Conservation (phyloP, 2,113 vertebrate species). For the Vicugna pacos region DNA sequence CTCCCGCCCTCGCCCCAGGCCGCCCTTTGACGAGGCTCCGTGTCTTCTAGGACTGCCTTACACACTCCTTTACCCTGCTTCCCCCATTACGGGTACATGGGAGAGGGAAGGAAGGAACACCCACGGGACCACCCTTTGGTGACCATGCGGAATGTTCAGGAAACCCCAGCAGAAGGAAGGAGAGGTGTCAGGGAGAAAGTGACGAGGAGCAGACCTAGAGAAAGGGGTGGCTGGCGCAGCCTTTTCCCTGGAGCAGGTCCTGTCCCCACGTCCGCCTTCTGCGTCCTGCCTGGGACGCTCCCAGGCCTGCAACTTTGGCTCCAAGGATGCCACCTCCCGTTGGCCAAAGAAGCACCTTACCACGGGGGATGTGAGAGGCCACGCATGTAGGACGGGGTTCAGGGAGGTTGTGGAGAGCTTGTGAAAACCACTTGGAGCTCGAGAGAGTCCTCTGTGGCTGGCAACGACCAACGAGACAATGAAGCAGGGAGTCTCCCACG, state of each 20-base stretch:
- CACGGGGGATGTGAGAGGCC: not conserved
- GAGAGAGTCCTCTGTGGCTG: not conserved
- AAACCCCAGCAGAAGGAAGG: not conserved
- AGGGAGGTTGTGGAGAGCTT: not conserved
- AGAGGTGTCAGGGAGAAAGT: not conserved
- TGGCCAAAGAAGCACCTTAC: not conserved
- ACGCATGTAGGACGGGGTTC: no score
- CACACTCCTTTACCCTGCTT: not conserved
- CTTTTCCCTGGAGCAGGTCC: no score
- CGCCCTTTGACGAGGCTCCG: not conserved
- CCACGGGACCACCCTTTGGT: not conserved
- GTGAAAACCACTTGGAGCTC: not conserved
- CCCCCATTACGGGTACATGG: not conserved
- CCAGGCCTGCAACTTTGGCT: no score
- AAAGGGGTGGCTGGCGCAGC: rapidly evolving
- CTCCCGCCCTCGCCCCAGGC: not conserved
- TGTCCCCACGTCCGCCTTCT: rapidly evolving
- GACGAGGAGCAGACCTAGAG: not conserved
- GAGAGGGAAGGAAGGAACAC: not conserved
- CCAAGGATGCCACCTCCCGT: not conserved
- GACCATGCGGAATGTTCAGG: not conserved
- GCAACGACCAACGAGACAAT: not conserved
- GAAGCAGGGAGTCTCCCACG: not conserved
- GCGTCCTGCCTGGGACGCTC: not conserved
- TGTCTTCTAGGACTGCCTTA: not conserved